Evolutionary conservation across 2,888 invertebrate genomes (phyloP).

Genomic region (Tetropium fuscum): DNA sequence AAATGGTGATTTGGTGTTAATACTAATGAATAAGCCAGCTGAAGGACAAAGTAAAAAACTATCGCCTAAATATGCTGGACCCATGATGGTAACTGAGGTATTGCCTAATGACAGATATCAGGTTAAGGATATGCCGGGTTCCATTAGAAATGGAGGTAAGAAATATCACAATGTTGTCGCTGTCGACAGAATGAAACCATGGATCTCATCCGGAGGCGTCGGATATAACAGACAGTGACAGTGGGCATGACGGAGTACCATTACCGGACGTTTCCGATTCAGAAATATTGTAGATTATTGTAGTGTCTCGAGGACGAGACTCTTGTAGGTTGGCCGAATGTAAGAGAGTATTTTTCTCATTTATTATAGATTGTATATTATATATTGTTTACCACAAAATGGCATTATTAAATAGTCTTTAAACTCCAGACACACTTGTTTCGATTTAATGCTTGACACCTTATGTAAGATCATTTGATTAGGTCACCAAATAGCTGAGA

Average conservation of each 20-base stretch:
- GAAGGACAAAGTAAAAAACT: slow-evolving; percentile 3
- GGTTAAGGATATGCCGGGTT: slow-evolving; percentile 12
- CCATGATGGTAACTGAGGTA: background rate
- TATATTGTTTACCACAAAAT: too few relatives aligned
- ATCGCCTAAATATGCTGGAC: background rate
- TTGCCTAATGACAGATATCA: slow-evolving; percentile 12
- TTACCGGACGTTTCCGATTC: background rate
- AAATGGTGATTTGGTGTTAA: background rate
- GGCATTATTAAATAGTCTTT: too few relatives aligned
- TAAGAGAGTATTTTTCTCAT: too few relatives aligned
- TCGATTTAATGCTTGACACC: too few relatives aligned
- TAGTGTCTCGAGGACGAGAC: slow-evolving; percentile 1
- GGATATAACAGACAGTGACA: background rate
- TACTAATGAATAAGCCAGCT: background rate
- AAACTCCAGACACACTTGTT: too few relatives aligned
- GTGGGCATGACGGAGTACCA: background rate
- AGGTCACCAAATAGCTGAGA: too few relatives aligned
- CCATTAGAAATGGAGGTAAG: background rate
- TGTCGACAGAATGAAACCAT: slow-evolving; percentile 35
- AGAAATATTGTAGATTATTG: too few relatives aligned
- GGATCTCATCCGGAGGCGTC: slow-evolving; percentile 30
- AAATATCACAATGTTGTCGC: slow-evolving; percentile 35
- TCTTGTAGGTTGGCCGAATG: slow-evolving; percentile 3
- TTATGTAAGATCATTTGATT: too few relatives aligned
- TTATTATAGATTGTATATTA: too few relatives aligned